Conservation (phyloP, 53 echinoderm and acorn worm species). For the Temnopleurus reevesii region DNA sequence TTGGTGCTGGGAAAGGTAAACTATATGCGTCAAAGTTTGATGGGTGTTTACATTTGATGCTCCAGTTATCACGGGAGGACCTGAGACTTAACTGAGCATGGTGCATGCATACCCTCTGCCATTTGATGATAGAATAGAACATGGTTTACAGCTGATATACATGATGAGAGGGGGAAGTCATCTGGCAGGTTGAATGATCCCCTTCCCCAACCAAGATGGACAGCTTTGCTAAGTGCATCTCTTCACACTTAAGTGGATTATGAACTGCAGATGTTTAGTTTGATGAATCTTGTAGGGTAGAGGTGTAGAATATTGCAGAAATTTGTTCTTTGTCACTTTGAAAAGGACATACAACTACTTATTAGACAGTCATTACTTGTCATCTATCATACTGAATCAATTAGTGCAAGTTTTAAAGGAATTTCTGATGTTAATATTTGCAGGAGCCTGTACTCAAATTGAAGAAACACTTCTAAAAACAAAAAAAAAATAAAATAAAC, state of each 20-base stretch:
- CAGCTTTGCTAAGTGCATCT: background rate
- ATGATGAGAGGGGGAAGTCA: constrained; percentile 23
- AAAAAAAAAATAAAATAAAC: too few relatives aligned
- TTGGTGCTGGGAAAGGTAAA: background rate
- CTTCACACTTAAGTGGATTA: background rate
- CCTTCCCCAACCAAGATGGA: background rate
- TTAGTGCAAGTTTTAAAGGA: too few relatives aligned
- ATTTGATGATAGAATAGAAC: constrained; percentile 37
- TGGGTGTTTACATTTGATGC: constrained; percentile 40
- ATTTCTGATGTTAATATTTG: too few relatives aligned
- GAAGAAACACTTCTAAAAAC: too few relatives aligned
- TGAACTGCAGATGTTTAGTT: background rate
- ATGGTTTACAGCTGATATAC: constrained; percentile 20
- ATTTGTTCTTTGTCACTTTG: too few relatives aligned
- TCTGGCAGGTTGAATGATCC: background rate
- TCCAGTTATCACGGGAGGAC: constrained; percentile 35
- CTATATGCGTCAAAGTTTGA: constrained; percentile 33
- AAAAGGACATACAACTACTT: too few relatives aligned
- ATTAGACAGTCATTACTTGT: too few relatives aligned
- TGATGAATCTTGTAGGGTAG: background rate
- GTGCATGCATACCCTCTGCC: constrained; percentile 9
- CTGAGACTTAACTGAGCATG: constrained; percentile 41
- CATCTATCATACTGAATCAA: too few relatives aligned
- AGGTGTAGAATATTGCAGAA: too few relatives aligned
- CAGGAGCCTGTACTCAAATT: too few relatives aligned